Evolutionary conservation across 2,888 invertebrate species (phyloP).

Genomic region (Slavum lentiscoides): DNA sequence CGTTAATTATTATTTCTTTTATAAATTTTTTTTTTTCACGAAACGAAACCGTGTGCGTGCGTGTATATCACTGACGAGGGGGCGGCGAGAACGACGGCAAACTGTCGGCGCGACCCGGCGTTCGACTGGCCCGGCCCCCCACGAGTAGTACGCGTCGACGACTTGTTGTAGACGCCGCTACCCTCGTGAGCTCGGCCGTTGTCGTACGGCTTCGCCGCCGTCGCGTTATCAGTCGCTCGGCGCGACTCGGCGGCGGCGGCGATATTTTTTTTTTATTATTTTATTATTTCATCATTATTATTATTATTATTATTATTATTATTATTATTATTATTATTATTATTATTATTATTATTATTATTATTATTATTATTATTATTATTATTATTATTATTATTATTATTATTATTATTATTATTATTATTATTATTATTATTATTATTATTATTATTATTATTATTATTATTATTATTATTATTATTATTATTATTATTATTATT

Average conservation of each 20-base stretch:
- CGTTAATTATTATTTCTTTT: no score
- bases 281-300: neutral
- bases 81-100: conserved; percentile 19
- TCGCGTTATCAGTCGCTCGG: conserved; percentile 3
- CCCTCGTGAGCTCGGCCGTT: conserved; percentile 32
- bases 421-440: no score
- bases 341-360: no score
- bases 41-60: neutral
- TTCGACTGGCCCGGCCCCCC: conserved; percentile 50
- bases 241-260: neutral
- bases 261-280: no score
- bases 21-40: no score
- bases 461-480: no score
- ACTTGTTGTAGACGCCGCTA: conserved; percentile 40
- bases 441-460: no score
- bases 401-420: no score
- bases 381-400: no score
- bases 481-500: no score
- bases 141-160: conserved; percentile 27
- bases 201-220: conserved; percentile 14
- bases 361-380: no score
- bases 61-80: conserved; percentile 3
- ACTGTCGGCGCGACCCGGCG: conserved; percentile 39
- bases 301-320: neutral
- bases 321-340: neutral